Evolutionary conservation across 2,113 vertebrate genomes (phyloP), one percentile per base, ranked within the genome.

Genomic region (Calypte anna): DNA sequence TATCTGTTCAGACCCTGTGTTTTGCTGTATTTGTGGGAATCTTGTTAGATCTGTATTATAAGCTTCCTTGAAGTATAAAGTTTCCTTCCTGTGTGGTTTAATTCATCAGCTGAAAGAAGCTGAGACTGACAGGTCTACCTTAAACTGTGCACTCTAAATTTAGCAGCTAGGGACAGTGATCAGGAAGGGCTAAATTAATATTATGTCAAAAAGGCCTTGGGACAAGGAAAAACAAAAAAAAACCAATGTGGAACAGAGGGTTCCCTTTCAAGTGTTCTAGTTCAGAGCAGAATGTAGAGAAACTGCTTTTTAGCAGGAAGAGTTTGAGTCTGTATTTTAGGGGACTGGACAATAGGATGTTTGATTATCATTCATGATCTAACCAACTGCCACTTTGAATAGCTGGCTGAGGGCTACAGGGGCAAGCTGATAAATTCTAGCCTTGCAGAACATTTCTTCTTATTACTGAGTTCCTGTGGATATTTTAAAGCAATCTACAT

Each of bases 121-220:
- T 3, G 4, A 93, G 90, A 68, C 91, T 75, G 80, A 66, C 86
- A 83, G 72, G 57, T 92, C 94, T 96, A 92, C 93, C 94, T 96
- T 95, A 96, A 96, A 75, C 21, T 27, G 80, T 87, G 36, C 38
- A 3, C 57, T 82, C 82, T 93, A 96, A 95, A 95, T 95, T 94
- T 94, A 96, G 92, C 90, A 68, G 72, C 74, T 62, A 78, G 59
- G 85, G 72, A 73, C 87, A 88, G 94, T 70, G 61, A 86, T 94
- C 96, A 93, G 93, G 93, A 96, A 96, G 83, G 85, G 40, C 91
- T 96, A 91, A 94, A 93, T 96, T 96, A 96, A 87, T 94, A 73
- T 88, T 91, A 86, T 97, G 93, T 92, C 93, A 27, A 75, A 92
- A 92, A 81, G 79, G 85, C 93, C 95, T 93, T 96, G 90, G 91